A percentile compares a stretch with the other conserved stretches of the same genome.
Evolutionary conservation across 2,113 vertebrate genomes (phyloP).

Genomic region (Silurus meridionalis): DNA sequence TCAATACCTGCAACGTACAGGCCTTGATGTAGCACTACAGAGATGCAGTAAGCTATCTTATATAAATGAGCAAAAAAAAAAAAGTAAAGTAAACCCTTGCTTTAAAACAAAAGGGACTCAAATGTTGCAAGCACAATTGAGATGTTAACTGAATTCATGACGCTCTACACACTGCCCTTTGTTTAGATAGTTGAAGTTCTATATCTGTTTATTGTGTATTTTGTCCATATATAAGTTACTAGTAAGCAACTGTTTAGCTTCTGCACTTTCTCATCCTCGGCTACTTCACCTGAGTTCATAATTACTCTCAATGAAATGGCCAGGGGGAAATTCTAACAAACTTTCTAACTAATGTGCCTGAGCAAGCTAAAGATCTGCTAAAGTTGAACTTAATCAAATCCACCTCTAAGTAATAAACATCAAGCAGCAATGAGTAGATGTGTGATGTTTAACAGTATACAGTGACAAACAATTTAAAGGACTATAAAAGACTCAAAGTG

Average conservation of each 20-base stretch:
- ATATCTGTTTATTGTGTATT: background rate
- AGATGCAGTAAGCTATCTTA: constrained; percentile 43
- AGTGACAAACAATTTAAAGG: background rate
- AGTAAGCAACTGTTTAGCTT: background rate
- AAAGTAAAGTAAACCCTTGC: background rate
- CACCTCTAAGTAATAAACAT: background rate
- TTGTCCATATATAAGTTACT: too few relatives aligned
- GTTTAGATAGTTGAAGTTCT: background rate
- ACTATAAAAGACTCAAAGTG: background rate
- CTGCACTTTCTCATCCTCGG: background rate
- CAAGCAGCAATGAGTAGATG: background rate
- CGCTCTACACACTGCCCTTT: background rate
- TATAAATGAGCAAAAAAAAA: constrained; percentile 13
- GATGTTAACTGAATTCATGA: background rate
- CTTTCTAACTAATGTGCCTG: background rate
- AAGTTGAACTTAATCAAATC: background rate
- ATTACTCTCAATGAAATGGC: background rate
- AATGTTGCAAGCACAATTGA: background rate
- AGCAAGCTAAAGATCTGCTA: background rate
- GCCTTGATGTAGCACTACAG: constrained; percentile 31
- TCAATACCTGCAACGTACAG: constrained; percentile 50
- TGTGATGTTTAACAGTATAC: background rate
- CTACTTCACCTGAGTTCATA: background rate
- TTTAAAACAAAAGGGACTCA: background rate
- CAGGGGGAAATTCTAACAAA: background rate